Percentiles rank a stretch among this genome's conserved stretches.
Evolutionary conservation across 2,113 vertebrate species (phyloP).

Genomic region (Piprites chloris): DNA sequence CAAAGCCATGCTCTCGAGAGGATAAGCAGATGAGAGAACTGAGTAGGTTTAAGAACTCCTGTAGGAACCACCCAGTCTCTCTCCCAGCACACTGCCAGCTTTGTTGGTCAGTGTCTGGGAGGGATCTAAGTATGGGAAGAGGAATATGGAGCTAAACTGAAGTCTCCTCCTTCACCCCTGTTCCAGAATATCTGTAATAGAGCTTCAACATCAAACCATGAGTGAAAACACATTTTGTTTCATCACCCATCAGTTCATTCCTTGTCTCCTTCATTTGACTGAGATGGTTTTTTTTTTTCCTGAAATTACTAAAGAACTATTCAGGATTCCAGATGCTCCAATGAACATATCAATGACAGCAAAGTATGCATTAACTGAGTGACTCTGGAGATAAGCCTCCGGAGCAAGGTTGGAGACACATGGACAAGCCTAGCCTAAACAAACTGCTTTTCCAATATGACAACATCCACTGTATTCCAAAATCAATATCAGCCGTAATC

Average conservation of each 20-base stretch:
- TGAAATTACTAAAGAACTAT: not conserved
- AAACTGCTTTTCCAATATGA: not conserved
- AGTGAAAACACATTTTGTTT: not conserved
- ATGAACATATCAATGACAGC: not conserved
- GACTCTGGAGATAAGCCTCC: not conserved
- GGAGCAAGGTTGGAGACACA: not conserved
- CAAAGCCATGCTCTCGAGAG: not conserved
- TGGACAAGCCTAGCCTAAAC: not conserved
- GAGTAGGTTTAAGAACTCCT: not conserved
- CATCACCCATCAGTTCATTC: not conserved
- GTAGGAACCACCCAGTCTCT: not conserved
- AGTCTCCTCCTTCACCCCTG: not conserved
- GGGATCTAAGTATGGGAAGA: not conserved
- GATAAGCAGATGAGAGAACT: not conserved
- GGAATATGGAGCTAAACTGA: not conserved
- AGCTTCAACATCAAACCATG: not conserved
- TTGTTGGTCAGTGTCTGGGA: not conserved
- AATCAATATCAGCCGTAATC: not conserved
- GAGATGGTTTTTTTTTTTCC: fast-evolving
- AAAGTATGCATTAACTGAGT: not conserved
- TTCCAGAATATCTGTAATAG: not conserved
- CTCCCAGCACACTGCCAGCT: not conserved
- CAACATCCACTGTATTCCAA: not conserved
- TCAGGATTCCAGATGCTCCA: not conserved
- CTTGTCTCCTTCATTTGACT: not conserved